phyloP scores from a whole-genome alignment of 2,797 vertebrate genomes.

The Lithobates sylvaticus region DNA sequence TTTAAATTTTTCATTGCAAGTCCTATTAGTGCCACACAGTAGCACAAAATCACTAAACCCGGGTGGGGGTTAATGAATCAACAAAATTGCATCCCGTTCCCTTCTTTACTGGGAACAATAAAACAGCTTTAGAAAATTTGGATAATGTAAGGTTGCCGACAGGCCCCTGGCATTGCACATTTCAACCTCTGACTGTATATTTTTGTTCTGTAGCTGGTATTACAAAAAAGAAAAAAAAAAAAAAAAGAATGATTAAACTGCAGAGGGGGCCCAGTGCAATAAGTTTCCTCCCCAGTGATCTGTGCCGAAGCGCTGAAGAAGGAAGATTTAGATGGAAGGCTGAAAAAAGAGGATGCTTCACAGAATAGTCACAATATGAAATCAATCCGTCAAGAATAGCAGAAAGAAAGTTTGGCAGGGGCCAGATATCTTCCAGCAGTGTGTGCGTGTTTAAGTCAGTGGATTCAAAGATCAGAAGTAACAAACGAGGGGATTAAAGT shows the following conservation, averaged over 20 bases:
- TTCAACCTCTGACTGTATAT: not conserved
- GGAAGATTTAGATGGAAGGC: slow-evolving; percentile 10
- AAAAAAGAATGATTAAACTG: not conserved
- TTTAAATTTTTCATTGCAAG: too few relatives aligned
- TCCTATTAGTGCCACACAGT: too few relatives aligned
- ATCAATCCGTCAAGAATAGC: not conserved
- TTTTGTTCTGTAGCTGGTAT: too few relatives aligned
- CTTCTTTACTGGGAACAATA: not conserved
- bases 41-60: too few relatives aligned
- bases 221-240: too few relatives aligned
- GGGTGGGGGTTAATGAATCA: too few relatives aligned
- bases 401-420: not conserved
- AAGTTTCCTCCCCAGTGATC: slow-evolving; percentile 17
- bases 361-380: not conserved
- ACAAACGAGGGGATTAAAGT: not conserved
- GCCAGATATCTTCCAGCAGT: not conserved
- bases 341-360: not conserved
- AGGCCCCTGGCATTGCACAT: not conserved
- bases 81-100: not conserved
- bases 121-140: too few relatives aligned
- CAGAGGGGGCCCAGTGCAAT: slow-evolving; percentile 11
- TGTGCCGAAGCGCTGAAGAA: not conserved
- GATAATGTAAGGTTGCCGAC: not conserved
- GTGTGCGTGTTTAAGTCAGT: not conserved
- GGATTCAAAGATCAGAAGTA: not conserved